These are phyloP conservation scores for Alcedo quadribrachys DNA, from an alignment of 2,797 vertebrate genomes.

Conservation along the genomic window DNA sequence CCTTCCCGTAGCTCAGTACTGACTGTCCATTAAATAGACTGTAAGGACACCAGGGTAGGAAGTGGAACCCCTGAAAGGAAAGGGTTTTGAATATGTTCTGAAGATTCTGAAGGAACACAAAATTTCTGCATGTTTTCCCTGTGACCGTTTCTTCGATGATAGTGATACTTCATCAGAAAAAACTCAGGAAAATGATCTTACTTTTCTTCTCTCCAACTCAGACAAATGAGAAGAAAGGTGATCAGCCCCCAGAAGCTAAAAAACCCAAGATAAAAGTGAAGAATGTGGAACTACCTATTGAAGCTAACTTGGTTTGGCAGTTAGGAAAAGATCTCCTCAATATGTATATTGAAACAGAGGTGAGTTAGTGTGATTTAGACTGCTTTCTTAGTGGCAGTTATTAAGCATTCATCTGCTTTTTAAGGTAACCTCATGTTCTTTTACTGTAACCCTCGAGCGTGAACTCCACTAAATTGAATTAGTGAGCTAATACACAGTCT, in stretches of 20 bases:
- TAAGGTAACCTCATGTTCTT: neutral
- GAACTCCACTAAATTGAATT: neutral
- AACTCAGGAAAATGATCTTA: neutral
- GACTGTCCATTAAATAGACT: neutral
- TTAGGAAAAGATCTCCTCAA: conserved; percentile 82
- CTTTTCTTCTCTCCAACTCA: conserved; percentile 60
- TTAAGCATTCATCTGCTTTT: neutral
- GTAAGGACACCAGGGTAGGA: neutral
- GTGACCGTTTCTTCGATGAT: neutral
- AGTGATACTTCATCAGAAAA: neutral
- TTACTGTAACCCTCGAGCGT: neutral
- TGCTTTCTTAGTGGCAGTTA: neutral
- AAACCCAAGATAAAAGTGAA: conserved; percentile 87
- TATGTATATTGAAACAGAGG: conserved; percentile 85
- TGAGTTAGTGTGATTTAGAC: conserved; percentile 50
- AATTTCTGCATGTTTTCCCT: neutral
- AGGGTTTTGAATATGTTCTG: neutral
- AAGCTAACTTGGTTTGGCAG: conserved; percentile 84
- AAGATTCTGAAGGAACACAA: neutral
- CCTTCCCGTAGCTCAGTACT: neutral
- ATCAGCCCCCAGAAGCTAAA: conserved; percentile 85
- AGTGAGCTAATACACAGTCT: neutral
- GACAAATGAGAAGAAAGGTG: conserved; percentile 81
- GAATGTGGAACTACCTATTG: conserved; percentile 82
- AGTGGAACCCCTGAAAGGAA: neutral